phyloP scores from a whole-genome alignment of 2,113 vertebrate genomes.

The Carassius carassius region DNA sequence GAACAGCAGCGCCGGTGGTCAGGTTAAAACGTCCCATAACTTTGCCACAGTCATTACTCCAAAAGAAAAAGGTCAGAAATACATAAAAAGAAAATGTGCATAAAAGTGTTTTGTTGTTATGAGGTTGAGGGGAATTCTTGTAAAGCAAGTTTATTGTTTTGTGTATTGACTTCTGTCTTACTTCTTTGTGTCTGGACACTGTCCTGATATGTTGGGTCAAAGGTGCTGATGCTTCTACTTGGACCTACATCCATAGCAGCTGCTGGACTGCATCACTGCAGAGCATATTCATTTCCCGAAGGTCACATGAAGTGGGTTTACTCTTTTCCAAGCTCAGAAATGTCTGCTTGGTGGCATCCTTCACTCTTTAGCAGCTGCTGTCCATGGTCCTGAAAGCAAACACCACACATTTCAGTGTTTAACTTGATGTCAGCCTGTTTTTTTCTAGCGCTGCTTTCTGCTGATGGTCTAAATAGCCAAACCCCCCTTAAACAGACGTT shows the following conservation, averaged over 20 bases:
- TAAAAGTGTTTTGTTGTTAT: background rate
- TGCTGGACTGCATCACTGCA: background rate
- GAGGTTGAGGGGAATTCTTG: background rate
- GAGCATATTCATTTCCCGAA: conserved; percentile 9
- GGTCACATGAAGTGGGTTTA: background rate
- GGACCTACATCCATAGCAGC: conserved; percentile 36
- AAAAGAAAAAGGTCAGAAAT: background rate
- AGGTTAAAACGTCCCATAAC: conserved; percentile 56
- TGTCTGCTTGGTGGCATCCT: background rate
- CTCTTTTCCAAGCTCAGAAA: background rate
- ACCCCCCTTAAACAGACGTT: conserved; percentile 30
- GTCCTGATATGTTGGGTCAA: conserved; percentile 5
- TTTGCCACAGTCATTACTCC: conserved; percentile 49
- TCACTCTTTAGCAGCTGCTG: background rate
- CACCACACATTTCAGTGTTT: background rate
- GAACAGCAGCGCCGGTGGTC: conserved; percentile 68
- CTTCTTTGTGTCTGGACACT: conserved; percentile 10
- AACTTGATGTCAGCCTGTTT: conserved; percentile 23
- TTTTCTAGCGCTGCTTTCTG: conserved; percentile 9
- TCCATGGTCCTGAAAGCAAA: conserved; percentile 38
- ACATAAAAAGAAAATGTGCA: background rate
- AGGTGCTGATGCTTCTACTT: background rate
- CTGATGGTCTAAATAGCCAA: conserved; percentile 35
- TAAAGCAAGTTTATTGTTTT: background rate
- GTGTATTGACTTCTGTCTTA: background rate